Evolutionary conservation across 2,113 vertebrate species (phyloP).

Genomic region (Toxotes jaculatrix): DNA sequence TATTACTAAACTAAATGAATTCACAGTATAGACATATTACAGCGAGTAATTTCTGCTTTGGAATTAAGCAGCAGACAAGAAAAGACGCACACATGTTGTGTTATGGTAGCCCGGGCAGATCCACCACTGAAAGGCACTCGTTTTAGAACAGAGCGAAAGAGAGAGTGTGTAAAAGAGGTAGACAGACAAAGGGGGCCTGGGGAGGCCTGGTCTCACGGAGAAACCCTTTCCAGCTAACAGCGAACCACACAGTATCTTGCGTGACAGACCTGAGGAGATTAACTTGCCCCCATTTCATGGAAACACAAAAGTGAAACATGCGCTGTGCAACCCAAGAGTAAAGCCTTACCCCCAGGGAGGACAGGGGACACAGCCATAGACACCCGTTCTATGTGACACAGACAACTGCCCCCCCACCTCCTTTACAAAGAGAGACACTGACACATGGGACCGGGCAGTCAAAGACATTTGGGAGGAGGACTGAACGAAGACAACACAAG

Average conservation of each 20-base stretch:
- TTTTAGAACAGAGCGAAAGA: conserved; percentile 27
- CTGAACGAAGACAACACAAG: conserved; percentile 42
- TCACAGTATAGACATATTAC: conserved; percentile 1
- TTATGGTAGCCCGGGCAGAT: conserved; percentile 28
- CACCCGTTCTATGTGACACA: conserved; percentile 69
- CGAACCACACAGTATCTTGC: conserved; percentile 67
- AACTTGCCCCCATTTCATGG: conserved; percentile 80
- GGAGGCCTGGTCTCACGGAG: conserved; percentile 54
- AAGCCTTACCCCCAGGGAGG: conserved; percentile 71
- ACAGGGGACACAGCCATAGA: conserved; percentile 64
- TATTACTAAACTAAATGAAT: conserved; percentile 21
- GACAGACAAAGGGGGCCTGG: conserved; percentile 65
- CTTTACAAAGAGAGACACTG: conserved; percentile 48
- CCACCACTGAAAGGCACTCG: conserved; percentile 36
- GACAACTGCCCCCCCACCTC: conserved; percentile 47
- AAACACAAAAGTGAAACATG: conserved; percentile 82
- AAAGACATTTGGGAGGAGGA: conserved; percentile 46
- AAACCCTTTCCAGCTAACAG: conserved; percentile 60
- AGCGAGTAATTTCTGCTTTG: conserved; percentile 13
- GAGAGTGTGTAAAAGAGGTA: conserved; percentile 28
- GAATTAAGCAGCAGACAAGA: conserved; percentile 35
- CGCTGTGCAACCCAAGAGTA: conserved; percentile 75
- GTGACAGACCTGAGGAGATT: conserved; percentile 82
- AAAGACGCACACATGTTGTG: conserved; percentile 36
- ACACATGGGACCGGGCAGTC: conserved; percentile 45